phyloP scores from a whole-genome alignment of 2,113 vertebrate species.

The Pelodiscus sinensis region DNA sequence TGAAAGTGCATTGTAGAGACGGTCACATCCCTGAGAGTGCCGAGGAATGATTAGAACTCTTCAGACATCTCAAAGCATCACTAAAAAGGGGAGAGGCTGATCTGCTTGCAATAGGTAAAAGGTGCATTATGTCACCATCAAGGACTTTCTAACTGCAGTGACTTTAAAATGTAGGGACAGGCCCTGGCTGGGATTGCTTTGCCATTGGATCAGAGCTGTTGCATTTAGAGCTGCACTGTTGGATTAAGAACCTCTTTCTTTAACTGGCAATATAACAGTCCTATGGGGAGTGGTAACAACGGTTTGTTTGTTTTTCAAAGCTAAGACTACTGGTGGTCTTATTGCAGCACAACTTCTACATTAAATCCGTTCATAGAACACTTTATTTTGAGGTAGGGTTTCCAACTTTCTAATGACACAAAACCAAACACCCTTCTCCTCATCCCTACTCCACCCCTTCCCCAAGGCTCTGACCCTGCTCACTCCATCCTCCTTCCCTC shows the following conservation, averaged over 20 bases:
- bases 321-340: not conserved
- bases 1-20: not conserved
- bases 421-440: no score
- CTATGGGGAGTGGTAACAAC: not conserved
- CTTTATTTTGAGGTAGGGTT: not conserved
- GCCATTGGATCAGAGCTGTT: not conserved
- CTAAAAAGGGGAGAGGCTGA: not conserved
- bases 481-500: no score
- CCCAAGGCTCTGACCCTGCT: no score
- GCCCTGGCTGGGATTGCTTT: not conserved
- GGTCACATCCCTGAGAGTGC: not conserved
- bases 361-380: not conserved
- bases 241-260: not conserved
- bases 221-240: not conserved
- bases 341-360: not conserved
- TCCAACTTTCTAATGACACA: no score
- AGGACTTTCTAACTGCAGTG: not conserved
- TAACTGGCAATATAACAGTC: not conserved
- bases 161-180: not conserved
- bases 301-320: not conserved
- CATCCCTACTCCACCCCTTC: no score
- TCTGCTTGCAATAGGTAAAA: not conserved
- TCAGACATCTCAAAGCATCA: not conserved
- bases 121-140: not conserved
- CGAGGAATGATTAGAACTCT: not conserved